Evolutionary conservation across 37 sponge, comb jelly and placozoan genomes (phyloP).

Genomic region (Spongilla lacustris): DNA sequence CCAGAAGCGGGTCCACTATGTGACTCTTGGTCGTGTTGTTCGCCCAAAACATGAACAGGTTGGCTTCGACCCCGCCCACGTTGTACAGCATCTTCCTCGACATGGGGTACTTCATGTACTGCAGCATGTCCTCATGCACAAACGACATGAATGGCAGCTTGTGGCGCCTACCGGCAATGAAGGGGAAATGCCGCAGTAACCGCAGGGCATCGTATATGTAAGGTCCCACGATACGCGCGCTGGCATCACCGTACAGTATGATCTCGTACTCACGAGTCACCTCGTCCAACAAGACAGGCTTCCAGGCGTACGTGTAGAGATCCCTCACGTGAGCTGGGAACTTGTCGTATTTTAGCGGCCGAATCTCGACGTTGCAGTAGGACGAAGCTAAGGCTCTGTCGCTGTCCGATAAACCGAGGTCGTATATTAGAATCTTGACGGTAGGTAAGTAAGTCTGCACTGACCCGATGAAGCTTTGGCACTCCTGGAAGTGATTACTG

Average conservation of each 20-base stretch:
- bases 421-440: slow-evolving; percentile 12
- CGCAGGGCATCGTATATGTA: background rate
- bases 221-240: slow-evolving; percentile 13
- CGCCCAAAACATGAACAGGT: background rate
- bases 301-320: slow-evolving; percentile 23
- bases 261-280: slow-evolving; percentile 13
- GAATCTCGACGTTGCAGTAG: slow-evolving; percentile 20
- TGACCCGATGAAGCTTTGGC: slow-evolving; percentile 19
- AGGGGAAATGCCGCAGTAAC: background rate
- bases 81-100: background rate
- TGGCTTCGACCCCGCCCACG: background rate
- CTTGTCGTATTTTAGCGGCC: background rate
- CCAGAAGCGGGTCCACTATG: background rate
- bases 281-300: background rate
- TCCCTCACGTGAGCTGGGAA: slow-evolving; percentile 14
- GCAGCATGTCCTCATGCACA: slow-evolving; percentile 5
- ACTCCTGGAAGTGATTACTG: slow-evolving; percentile 2
- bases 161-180: background rate
- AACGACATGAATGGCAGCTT: background rate
- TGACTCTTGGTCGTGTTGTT: background rate
- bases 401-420: slow-evolving; percentile 13
- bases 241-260: slow-evolving; percentile 28
- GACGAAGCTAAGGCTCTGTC: background rate
- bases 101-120: slow-evolving; percentile 17
- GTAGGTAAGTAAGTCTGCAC: slow-evolving; percentile 26